Percentiles rank a stretch among this genome's conserved stretches.
Evolutionary conservation across 1,140 invertebrate species (phyloP).

Genomic region (Lepidostoma basale): DNA sequence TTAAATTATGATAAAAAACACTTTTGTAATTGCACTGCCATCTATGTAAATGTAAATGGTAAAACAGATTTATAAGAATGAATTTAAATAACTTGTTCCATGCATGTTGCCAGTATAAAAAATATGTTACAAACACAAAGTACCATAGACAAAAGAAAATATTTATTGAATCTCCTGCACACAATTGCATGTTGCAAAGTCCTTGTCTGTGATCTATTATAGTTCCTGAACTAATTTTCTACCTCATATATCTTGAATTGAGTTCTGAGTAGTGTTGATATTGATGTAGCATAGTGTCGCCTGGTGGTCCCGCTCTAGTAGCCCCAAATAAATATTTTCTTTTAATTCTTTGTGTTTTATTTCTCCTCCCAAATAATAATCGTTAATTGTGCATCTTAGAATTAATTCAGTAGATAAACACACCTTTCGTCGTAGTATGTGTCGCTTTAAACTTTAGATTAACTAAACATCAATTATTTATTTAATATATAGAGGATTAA

Average conservation of each 20-base stretch:
- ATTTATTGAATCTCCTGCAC: too few species aligned
- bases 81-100: not conserved
- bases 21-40: too few species aligned
- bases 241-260: constrained; percentile 7
- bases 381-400: not conserved
- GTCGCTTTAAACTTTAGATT: too few species aligned
- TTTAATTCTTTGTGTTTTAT: constrained; percentile 31
- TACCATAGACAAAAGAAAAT: too few species aligned
- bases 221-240: not conserved
- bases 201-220: constrained; percentile 9
- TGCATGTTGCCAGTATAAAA: too few species aligned
- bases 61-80: not conserved
- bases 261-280: not conserved
- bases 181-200: not conserved
- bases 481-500: too few species aligned
- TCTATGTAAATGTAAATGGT: too few species aligned
- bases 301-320: not conserved
- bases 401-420: too few species aligned
- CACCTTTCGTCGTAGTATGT: too few species aligned
- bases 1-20: too few species aligned
- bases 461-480: too few species aligned
- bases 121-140: too few species aligned
- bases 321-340: constrained; percentile 35
- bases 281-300: not conserved
- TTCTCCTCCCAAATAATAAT: not conserved